phyloP scores from a whole-genome alignment of 2,113 vertebrate genomes.

The Bucco capensis region DNA sequence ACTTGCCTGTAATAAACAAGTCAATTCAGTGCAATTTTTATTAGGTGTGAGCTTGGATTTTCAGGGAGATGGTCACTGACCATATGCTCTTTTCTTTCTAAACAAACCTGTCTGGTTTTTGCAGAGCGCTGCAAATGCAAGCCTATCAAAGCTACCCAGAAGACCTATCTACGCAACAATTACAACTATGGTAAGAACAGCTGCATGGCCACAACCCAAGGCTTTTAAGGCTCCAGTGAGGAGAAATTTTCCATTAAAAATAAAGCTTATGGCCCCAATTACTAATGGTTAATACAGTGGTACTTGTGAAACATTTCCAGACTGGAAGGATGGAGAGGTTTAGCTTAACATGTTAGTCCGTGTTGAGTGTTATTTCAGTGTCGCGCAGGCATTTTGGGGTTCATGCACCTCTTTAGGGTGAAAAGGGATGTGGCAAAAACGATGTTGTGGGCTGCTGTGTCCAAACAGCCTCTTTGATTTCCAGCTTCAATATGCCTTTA shows the following conservation, averaged over 20 bases:
- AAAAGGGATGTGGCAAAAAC: background rate
- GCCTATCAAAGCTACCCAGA: constrained; percentile 79
- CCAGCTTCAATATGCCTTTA: background rate
- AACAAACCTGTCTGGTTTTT: constrained; percentile 40
- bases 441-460: background rate
- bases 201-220: background rate
- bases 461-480: background rate
- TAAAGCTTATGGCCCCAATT: background rate
- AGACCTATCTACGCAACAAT: constrained; percentile 90
- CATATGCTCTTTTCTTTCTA: background rate
- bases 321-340: background rate
- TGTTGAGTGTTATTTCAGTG: background rate
- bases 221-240: background rate
- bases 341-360: background rate
- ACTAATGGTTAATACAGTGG: background rate
- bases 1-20: background rate
- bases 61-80: background rate
- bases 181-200: constrained; percentile 92
- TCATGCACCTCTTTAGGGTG: background rate
- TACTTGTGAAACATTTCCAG: background rate
- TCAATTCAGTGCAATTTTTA: background rate
- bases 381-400: background rate
- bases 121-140: constrained; percentile 92
- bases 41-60: background rate
- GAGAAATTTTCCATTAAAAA: background rate